phyloP scores from a whole-genome alignment of 2,888 invertebrate genomes.

The Thera obeliscata region DNA sequence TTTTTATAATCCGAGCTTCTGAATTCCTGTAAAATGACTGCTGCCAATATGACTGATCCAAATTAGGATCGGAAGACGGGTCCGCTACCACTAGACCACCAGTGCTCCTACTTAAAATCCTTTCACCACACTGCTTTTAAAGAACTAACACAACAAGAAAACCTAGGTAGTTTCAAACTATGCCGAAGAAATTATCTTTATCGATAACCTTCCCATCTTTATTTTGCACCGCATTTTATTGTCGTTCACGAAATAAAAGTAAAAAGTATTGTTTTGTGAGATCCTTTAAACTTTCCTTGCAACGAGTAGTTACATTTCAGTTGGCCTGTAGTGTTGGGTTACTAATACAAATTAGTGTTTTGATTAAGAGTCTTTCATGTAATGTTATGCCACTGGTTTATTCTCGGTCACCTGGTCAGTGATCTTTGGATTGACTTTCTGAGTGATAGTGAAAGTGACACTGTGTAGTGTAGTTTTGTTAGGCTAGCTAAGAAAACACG shows the following conservation, averaged over 20 bases:
- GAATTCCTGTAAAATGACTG: too few relatives aligned
- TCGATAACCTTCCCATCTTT: conserved; percentile 34
- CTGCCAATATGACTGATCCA: too few relatives aligned
- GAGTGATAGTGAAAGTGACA: background rate
- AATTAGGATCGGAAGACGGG: too few relatives aligned
- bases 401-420: background rate
- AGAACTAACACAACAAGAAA: too few relatives aligned
- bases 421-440: background rate
- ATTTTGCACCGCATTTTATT: conserved; percentile 33
- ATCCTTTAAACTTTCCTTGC: conserved; percentile 21
- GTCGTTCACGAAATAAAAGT: conserved; percentile 42
- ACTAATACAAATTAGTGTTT: background rate
- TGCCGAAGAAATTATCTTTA: conserved; percentile 1
- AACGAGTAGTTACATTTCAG: conserved; percentile 20
- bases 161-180: background rate
- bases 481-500: too few relatives aligned
- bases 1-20: too few relatives aligned
- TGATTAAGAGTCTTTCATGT: background rate
- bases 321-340: conserved; percentile 16
- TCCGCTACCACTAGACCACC: too few relatives aligned
- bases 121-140: too few relatives aligned
- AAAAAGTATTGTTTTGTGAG: conserved; percentile 38
- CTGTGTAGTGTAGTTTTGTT: background rate
- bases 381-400: background rate
- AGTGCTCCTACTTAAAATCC: too few relatives aligned